Evolutionary conservation across 1,140 invertebrate genomes (phyloP).

Genomic region (Homalodisca vitripennis): DNA sequence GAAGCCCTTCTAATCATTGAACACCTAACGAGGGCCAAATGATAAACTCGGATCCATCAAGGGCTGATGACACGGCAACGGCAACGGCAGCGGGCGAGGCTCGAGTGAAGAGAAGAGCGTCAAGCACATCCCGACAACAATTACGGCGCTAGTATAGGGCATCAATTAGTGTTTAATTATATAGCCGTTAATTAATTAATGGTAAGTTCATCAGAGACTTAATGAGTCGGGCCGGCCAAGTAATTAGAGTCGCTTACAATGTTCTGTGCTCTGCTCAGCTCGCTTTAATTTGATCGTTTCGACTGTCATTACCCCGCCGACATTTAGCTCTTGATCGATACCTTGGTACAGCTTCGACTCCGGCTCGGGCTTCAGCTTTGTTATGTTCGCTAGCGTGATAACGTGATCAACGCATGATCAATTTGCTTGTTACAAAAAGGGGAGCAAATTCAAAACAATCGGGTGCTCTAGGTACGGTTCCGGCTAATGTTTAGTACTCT

Average conservation of each 20-base stretch:
- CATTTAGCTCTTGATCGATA: background rate
- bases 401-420: too few species aligned
- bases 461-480: too few species aligned
- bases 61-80: background rate
- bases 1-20: too few species aligned
- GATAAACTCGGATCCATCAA: too few species aligned
- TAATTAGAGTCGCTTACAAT: conserved; percentile 21
- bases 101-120: too few species aligned
- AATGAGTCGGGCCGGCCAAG: conserved; percentile 16
- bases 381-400: too few species aligned
- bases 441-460: too few species aligned
- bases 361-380: too few species aligned
- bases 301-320: conserved; percentile 20
- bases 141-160: conserved; percentile 22
- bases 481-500: too few species aligned
- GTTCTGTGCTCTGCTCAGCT: conserved; percentile 9
- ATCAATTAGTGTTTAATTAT: conserved; percentile 24
- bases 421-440: too few species aligned
- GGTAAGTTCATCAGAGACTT: conserved; percentile 26
- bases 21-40: too few species aligned
- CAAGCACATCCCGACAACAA: conserved; percentile 6
- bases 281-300: conserved; percentile 27
- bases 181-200: conserved; percentile 26
- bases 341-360: too few species aligned
- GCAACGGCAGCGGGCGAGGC: background rate